Conservation (phyloP, 2,888 invertebrate species). For the Rutpela maculata region DNA sequence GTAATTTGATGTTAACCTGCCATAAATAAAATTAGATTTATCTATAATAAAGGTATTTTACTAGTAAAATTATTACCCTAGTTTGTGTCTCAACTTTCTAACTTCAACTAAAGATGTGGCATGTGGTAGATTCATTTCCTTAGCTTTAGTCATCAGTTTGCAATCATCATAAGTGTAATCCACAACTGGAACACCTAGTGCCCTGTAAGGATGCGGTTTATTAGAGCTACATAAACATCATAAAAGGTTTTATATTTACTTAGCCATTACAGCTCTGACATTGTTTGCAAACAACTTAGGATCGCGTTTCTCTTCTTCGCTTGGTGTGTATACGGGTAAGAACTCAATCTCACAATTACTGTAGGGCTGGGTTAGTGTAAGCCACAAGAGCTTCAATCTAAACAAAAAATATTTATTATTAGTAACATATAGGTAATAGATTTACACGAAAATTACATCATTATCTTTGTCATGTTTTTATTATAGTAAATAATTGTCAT, state of each 20-base stretch:
- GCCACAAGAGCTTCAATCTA: slow-evolving; percentile 89
- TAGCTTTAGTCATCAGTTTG: slow-evolving; percentile 88
- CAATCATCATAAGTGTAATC: slow-evolving; percentile 97
- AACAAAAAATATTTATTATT: slow-evolving; percentile 62
- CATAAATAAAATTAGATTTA: too few relatives aligned
- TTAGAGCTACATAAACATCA: slow-evolving; percentile 5
- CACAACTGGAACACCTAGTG: slow-evolving; percentile 88
- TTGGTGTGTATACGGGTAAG: slow-evolving; percentile 93
- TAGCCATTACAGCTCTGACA: slow-evolving; percentile 93
- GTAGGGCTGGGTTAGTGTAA: slow-evolving; percentile 91
- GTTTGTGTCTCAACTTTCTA: slow-evolving; percentile 83
- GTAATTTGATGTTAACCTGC: too few relatives aligned
- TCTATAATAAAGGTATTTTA: not conserved
- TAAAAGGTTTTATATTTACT: slow-evolving; percentile 76
- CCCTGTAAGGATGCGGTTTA: slow-evolving; percentile 76
- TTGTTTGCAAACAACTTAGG: slow-evolving; percentile 93
- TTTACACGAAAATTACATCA: too few relatives aligned
- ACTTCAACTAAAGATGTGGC: slow-evolving; percentile 86
- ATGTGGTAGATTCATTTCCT: slow-evolving; percentile 86
- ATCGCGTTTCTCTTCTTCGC: slow-evolving; percentile 88
- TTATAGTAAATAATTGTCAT: too few relatives aligned
- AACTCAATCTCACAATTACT: slow-evolving; percentile 94
- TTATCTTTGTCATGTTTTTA: too few relatives aligned
- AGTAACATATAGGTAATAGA: too few relatives aligned
- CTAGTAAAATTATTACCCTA: slow-evolving; percentile 78